These are phyloP conservation scores for Scaptomyza montana DNA, from an alignment of 1,140 invertebrate species.

Conservation along the genomic window DNA sequence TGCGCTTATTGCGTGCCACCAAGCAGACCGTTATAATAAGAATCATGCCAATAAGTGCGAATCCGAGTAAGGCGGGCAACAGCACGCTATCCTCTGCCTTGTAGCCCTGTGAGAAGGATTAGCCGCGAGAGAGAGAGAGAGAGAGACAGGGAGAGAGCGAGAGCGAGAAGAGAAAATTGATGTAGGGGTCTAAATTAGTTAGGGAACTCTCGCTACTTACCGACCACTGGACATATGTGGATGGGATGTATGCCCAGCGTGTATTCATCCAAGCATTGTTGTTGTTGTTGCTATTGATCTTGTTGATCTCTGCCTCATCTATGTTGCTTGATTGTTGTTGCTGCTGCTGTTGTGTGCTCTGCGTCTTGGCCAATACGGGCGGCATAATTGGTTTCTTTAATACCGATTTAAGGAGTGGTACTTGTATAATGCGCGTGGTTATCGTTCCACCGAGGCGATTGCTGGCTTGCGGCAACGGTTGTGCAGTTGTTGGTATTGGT, in stretches of 20 bases:
- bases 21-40: conserved; percentile 80
- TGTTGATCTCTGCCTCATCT: conserved; percentile 35
- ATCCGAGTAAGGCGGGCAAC: conserved; percentile 75
- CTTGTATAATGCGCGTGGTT: conserved; percentile 79
- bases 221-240: conserved; percentile 87
- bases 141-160: too few relatives aligned
- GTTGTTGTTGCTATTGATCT: conserved; percentile 28
- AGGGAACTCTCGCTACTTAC: conserved; percentile 83
- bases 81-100: conserved; percentile 83
- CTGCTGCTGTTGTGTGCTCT: conserved; percentile 45
- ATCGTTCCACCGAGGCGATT: conserved; percentile 52
- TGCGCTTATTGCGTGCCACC: conserved; percentile 82
- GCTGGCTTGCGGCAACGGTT: conserved; percentile 19
- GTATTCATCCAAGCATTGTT: conserved; percentile 77
- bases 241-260: conserved; percentile 87
- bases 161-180: not conserved
- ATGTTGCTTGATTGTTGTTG: conserved; percentile 6
- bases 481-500: conserved; percentile 27
- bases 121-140: too few relatives aligned
- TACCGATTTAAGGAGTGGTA: conserved; percentile 74
- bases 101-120: conserved; percentile 63
- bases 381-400: conserved; percentile 82
- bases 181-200: not conserved
- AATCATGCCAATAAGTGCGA: conserved; percentile 82
- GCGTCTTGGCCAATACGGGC: conserved; percentile 74